Evolutionary conservation across 2,888 invertebrate species (phyloP).

Genomic region (Eulithis prunata): DNA sequence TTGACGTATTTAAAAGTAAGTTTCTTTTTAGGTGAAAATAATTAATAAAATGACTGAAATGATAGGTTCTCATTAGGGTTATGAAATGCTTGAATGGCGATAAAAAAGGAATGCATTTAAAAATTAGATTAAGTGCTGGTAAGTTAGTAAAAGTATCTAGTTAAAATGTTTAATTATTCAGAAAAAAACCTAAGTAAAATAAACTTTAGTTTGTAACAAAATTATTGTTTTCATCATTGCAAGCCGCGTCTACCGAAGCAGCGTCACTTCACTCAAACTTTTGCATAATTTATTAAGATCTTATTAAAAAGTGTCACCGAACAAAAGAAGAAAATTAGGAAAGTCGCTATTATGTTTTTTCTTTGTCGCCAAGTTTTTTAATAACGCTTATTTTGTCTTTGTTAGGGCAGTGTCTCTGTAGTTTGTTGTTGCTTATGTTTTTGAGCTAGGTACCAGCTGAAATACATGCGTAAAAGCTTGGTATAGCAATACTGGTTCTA

Average conservation of each 20-base stretch:
- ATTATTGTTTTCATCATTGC: conserved; percentile 20
- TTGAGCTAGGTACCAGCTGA: background rate
- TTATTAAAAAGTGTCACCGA: conserved; percentile 76
- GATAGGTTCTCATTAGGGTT: too few species aligned
- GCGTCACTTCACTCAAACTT: conserved; percentile 54
- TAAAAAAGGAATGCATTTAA: too few species aligned
- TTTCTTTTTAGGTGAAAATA: background rate
- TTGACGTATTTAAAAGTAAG: too few species aligned
- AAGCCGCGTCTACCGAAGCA: conserved; percentile 22
- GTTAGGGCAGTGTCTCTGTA: conserved; percentile 11
- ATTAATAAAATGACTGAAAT: too few species aligned
- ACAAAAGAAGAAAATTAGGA: conserved; percentile 63
- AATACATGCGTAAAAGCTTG: too few species aligned
- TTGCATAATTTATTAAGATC: conserved; percentile 77
- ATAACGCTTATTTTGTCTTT: conserved; percentile 54
- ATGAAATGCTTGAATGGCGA: too few species aligned
- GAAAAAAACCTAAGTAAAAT: too few species aligned
- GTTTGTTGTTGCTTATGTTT: background rate
- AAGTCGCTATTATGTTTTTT: conserved; percentile 63
- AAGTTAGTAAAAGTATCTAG: too few species aligned
- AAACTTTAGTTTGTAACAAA: background rate
- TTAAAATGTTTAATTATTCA: too few species aligned
- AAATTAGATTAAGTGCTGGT: too few species aligned
- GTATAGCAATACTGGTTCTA: too few species aligned
- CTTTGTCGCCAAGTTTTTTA: conserved; percentile 63